Conservation (phyloP, 2,113 vertebrate species). For the Oplegnathus fasciatus region DNA sequence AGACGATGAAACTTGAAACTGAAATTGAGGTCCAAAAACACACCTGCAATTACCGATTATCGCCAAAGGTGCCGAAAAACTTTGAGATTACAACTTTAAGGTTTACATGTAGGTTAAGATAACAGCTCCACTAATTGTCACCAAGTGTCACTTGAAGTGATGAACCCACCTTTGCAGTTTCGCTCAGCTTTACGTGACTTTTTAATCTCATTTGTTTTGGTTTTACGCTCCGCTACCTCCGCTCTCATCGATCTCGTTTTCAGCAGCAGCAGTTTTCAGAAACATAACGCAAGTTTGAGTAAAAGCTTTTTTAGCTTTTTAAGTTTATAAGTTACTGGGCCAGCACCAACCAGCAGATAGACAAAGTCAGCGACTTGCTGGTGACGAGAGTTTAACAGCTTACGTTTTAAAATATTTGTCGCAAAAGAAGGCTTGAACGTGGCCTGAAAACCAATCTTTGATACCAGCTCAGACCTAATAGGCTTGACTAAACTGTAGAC, state of each 20-base stretch:
- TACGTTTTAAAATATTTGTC: neutral
- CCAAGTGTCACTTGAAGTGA: neutral
- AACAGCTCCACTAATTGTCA: neutral
- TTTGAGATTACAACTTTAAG: too few relatives aligned
- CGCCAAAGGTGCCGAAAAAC: too few relatives aligned
- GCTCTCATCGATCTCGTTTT: neutral
- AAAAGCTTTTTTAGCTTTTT: neutral
- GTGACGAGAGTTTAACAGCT: too few relatives aligned
- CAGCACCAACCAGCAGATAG: neutral
- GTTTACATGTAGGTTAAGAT: neutral
- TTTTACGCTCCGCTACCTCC: neutral
- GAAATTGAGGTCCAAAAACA: too few relatives aligned
- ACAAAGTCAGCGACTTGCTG: neutral
- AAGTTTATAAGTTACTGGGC: neutral
- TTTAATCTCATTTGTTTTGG: neutral
- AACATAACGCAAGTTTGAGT: neutral
- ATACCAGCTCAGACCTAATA: constrained; percentile 35
- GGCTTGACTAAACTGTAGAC: constrained; percentile 37
- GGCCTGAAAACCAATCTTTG: constrained; percentile 37
- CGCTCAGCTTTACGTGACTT: neutral
- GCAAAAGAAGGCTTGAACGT: constrained; percentile 3
- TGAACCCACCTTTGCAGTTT: neutral
- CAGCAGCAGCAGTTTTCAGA: neutral
- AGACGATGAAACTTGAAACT: too few relatives aligned
- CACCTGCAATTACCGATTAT: too few relatives aligned